Conservation (phyloP, 2,888 invertebrate genomes). For the Altica lythri region DNA sequence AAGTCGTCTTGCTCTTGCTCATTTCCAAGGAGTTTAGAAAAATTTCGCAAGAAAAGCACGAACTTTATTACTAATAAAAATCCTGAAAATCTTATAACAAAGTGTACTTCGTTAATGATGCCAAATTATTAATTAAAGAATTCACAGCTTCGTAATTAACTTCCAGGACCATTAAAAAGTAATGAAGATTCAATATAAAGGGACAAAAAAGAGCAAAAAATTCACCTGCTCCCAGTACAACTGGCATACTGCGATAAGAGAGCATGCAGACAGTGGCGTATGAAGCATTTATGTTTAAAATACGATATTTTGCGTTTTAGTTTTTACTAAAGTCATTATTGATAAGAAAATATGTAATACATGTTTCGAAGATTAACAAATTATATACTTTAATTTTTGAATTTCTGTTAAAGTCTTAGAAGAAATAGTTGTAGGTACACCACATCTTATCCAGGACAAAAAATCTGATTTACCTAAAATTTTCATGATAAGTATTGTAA, state of each 20-base stretch:
- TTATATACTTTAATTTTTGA: no score
- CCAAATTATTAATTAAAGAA: slow-evolving; percentile 31
- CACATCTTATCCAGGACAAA: no score
- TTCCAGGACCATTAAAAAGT: slow-evolving; percentile 26
- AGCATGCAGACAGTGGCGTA: slow-evolving; percentile 2
- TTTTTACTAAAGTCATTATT: no score
- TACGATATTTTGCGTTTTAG: no score
- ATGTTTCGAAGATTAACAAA: no score
- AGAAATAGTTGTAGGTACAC: no score
- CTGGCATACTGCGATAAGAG: slow-evolving; percentile 12
- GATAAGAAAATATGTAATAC: no score
- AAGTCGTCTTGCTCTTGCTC: no score
- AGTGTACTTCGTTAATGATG: slow-evolving; percentile 8
- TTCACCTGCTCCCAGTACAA: slow-evolving; percentile 43
- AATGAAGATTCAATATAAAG: slow-evolving; percentile 32
- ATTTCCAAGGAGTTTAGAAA: neutral
- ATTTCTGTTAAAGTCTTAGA: no score
- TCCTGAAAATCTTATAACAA: slow-evolving; percentile 10
- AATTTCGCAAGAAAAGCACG: neutral
- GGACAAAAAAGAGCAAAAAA: slow-evolving; percentile 27
- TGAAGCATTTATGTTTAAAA: no score
- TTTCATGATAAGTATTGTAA: no score
- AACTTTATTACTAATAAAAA: slow-evolving; percentile 3
- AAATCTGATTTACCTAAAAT: no score
- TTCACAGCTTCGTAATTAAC: slow-evolving; percentile 33